Conservation (phyloP, 2,888 invertebrate genomes). For the Parnassius orleans region DNA sequence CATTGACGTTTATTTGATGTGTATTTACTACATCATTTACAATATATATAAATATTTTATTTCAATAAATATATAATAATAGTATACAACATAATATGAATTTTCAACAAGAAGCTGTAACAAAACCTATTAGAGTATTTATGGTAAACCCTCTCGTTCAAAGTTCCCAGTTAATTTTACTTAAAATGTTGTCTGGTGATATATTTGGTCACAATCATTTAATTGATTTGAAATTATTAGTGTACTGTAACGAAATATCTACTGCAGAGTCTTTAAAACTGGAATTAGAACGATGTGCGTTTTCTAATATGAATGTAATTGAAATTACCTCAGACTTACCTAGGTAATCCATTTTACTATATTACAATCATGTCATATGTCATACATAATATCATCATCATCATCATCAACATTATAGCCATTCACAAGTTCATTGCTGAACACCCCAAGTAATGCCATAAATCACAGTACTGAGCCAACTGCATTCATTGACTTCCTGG, state of each 20-base stretch:
- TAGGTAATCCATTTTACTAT: slow-evolving; percentile 40
- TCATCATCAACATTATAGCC: too few relatives aligned
- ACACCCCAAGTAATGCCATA: too few relatives aligned
- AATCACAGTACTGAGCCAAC: too few relatives aligned
- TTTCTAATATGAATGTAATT: slow-evolving; percentile 52
- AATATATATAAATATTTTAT: neutral
- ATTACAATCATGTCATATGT: neutral
- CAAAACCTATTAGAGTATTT: slow-evolving; percentile 53
- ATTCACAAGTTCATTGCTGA: too few relatives aligned
- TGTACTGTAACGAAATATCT: slow-evolving; percentile 54
- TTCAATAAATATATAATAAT: neutral
- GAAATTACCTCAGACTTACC: slow-evolving; percentile 56
- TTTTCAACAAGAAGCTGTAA: slow-evolving; percentile 44
- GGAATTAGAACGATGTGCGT: slow-evolving; percentile 55
- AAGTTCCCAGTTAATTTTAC: slow-evolving; percentile 47
- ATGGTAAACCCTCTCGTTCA: slow-evolving; percentile 56
- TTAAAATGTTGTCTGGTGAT: slow-evolving; percentile 58
- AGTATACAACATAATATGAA: slow-evolving; percentile 45
- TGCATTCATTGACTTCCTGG: too few relatives aligned
- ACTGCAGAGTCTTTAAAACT: slow-evolving; percentile 47
- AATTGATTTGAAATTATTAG: slow-evolving; percentile 57
- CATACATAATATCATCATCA: too few relatives aligned
- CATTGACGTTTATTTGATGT: neutral
- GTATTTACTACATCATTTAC: neutral
- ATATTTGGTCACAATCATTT: slow-evolving; percentile 56